These are phyloP conservation scores for Cosmia pyralina DNA, from an alignment of 2,888 invertebrate species.

Conservation along the genomic window DNA sequence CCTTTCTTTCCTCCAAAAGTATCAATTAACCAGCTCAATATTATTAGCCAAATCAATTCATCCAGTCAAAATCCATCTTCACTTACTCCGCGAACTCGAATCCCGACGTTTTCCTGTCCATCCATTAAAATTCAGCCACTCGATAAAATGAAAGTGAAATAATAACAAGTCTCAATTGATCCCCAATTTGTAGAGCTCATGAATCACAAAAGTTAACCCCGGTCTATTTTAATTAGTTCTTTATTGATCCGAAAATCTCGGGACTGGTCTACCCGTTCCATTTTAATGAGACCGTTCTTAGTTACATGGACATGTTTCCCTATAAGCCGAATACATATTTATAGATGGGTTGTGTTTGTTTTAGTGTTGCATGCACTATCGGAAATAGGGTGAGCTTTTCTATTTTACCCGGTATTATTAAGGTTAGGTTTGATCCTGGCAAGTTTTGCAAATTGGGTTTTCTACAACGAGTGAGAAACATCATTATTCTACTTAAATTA, in stretches of 20 bases:
- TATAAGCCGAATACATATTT: slow-evolving; percentile 60
- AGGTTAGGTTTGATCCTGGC: background rate
- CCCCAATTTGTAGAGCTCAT: slow-evolving; percentile 53
- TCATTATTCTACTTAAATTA: background rate
- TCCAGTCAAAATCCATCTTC: slow-evolving; percentile 14
- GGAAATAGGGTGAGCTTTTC: slow-evolving; percentile 18
- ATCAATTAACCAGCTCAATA: slow-evolving; percentile 1
- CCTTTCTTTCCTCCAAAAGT: background rate
- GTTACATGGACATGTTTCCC: slow-evolving; percentile 54
- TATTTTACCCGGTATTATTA: slow-evolving; percentile 12
- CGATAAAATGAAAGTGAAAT: slow-evolving; percentile 43
- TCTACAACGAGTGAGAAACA: too few relatives aligned
- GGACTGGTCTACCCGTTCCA: slow-evolving; percentile 55
- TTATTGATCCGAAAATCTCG: slow-evolving; percentile 57
- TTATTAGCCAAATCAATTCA: slow-evolving; percentile 8
- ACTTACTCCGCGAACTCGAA: slow-evolving; percentile 24
- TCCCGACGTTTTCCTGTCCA: background rate
- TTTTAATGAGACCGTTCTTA: slow-evolving; percentile 63
- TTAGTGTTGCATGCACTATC: slow-evolving; percentile 47
- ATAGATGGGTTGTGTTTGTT: slow-evolving; percentile 47
- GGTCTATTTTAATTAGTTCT: slow-evolving; percentile 51
- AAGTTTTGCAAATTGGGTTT: background rate
- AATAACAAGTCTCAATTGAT: slow-evolving; percentile 45
- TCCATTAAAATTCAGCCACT: slow-evolving; percentile 33
- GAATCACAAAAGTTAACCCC: slow-evolving; percentile 56